Percentiles rank a stretch among this genome's conserved stretches.
Conservation (phyloP, 1,140 invertebrate species). For the Asobara japonica region DNA sequence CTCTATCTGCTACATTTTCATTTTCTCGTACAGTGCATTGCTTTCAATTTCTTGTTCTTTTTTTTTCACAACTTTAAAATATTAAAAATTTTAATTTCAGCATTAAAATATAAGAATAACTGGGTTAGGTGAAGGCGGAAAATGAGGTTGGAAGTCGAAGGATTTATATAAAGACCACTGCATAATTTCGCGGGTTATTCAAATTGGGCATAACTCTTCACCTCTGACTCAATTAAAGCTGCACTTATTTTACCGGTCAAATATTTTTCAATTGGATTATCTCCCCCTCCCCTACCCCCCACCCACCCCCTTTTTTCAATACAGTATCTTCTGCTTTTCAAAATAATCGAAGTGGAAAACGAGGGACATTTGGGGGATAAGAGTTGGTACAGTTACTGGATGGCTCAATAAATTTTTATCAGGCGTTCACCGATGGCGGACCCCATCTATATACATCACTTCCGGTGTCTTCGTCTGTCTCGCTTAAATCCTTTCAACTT, state of each 20-base stretch:
- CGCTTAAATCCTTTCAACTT: no score
- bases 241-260: not conserved
- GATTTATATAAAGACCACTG: not conserved
- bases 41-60: not conserved
- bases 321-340: not conserved
- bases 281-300: not conserved
- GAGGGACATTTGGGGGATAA: not conserved
- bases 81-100: not conserved
- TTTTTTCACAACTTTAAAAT: no score
- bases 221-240: not conserved
- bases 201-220: not conserved
- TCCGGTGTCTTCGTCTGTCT: not conserved
- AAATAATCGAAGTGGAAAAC: not conserved
- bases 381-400: not conserved
- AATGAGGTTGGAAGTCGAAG: not conserved
- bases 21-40: not conserved
- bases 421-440: not conserved
- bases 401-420: not conserved
- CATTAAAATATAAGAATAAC: not conserved
- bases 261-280: not conserved
- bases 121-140: not conserved
- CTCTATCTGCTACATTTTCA: no score
- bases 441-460: not conserved
- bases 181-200: not conserved
- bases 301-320: no score